Conservation (phyloP, 92 coral and sea anemone genomes). For the Epizoanthus stellaris region DNA sequence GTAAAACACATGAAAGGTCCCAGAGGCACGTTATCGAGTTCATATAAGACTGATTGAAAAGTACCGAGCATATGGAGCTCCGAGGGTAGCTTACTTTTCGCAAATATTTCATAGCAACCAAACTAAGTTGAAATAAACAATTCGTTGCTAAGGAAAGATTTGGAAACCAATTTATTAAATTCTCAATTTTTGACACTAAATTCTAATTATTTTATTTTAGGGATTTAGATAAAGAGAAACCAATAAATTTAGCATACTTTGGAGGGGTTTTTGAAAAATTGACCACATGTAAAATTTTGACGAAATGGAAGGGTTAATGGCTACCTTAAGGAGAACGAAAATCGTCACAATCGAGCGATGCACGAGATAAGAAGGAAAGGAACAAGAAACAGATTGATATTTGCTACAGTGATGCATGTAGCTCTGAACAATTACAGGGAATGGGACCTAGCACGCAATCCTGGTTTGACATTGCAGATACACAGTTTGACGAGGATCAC, state of each 20-base stretch:
- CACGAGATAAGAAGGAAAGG: too few species aligned
- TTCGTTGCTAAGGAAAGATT: conserved; percentile 22
- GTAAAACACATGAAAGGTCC: not conserved
- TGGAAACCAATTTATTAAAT: conserved; percentile 20
- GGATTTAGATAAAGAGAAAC: conserved; percentile 11
- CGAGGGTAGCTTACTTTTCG: not conserved
- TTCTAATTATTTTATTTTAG: conserved; percentile 3
- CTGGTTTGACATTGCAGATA: too few species aligned
- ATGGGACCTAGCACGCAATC: too few species aligned
- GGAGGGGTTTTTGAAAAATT: conserved; percentile 6
- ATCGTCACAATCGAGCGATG: too few species aligned
- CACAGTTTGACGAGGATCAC: too few species aligned
- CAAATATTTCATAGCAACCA: conserved; percentile 26
- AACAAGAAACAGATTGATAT: too few species aligned
- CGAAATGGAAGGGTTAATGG: not conserved
- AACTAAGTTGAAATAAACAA: conserved; percentile 20
- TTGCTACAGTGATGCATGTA: too few species aligned
- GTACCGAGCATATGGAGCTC: conserved; percentile 13
- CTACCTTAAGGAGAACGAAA: too few species aligned
- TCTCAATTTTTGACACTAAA: conserved; percentile 17
- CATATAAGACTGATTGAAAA: too few species aligned
- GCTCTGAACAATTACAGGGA: too few species aligned
- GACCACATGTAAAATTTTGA: conserved; percentile 18
- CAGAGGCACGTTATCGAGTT: not conserved
- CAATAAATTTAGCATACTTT: conserved; percentile 23